A percentile compares a stretch with the other conserved stretches of the same genome.
Evolutionary conservation across 1,140 invertebrate species (phyloP).

Genomic region (Eubasilissa regina): DNA sequence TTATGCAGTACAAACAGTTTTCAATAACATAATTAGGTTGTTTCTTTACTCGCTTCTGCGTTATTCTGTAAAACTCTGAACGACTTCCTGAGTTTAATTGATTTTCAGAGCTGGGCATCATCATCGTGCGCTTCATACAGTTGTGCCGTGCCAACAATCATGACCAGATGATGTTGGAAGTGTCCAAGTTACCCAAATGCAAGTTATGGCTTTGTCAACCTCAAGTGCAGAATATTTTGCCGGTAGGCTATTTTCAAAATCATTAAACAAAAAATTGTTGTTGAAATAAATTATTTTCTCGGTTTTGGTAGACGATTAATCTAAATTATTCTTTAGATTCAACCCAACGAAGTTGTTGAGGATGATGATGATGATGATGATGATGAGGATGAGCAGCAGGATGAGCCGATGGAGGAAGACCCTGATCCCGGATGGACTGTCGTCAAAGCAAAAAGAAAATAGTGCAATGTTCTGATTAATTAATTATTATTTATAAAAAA

Average conservation of each 20-base stretch:
- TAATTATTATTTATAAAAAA: too few species aligned
- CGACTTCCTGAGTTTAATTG: conserved; percentile 19
- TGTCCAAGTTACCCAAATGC: conserved; percentile 64
- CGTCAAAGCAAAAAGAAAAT: conserved; percentile 68
- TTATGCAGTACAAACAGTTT: too few species aligned
- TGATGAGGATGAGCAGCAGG: conserved; percentile 61
- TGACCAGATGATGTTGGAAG: conserved; percentile 64
- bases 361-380: conserved; percentile 64
- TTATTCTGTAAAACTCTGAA: too few species aligned
- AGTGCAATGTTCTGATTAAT: not conserved
- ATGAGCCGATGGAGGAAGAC: conserved; percentile 65
- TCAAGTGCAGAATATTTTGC: conserved; percentile 44
- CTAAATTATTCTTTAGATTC: conserved; percentile 38
- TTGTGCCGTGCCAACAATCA: conserved; percentile 66
- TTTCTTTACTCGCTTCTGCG: too few species aligned
- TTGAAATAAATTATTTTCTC: too few species aligned
- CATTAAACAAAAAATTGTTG: not conserved
- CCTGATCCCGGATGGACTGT: conserved; percentile 72
- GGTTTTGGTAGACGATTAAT: too few species aligned
- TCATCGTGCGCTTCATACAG: conserved; percentile 68
- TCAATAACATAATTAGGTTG: too few species aligned
- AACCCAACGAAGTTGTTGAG: conserved; percentile 61
- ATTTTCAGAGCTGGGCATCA: conserved; percentile 67
- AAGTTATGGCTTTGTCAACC: conserved; percentile 65
- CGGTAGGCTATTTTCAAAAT: conserved; percentile 51